These are phyloP conservation scores for Paracentrotus lividus DNA, from an alignment of 53 echinoderm and acorn worm species.

Conservation along the genomic window DNA sequence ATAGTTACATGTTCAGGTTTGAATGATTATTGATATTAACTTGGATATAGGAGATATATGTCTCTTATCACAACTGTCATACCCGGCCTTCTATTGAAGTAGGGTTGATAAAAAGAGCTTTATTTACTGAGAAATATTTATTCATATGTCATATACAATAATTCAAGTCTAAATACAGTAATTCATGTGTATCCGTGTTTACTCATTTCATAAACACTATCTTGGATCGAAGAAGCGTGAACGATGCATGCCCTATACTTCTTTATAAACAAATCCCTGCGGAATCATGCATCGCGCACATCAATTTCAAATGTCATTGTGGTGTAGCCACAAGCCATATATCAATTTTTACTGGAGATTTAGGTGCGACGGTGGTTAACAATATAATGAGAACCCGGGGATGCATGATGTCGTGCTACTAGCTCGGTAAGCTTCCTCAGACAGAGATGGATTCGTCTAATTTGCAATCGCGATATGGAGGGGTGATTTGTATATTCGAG, in stretches of 20 bases:
- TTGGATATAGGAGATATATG: no score
- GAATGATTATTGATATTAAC: no score
- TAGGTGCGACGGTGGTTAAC: conserved; percentile 22
- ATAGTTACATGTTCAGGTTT: no score
- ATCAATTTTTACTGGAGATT: conserved; percentile 39
- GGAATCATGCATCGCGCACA: background rate
- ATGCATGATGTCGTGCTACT: conserved; percentile 7
- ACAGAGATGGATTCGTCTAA: conserved; percentile 58
- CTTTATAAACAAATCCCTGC: background rate
- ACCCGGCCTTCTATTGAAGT: background rate
- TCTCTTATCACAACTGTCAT: no score
- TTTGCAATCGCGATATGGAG: conserved; percentile 27
- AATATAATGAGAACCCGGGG: background rate
- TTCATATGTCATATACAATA: background rate
- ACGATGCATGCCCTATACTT: background rate
- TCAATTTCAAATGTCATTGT: background rate
- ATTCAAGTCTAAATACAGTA: background rate
- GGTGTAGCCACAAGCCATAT: conserved; percentile 15
- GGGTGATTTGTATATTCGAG: background rate
- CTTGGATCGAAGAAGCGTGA: background rate
- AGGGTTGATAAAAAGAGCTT: background rate
- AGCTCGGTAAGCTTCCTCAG: background rate
- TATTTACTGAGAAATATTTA: background rate
- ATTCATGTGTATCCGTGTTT: conserved; percentile 41
- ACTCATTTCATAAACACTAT: conserved; percentile 15